These are phyloP conservation scores for Ophion obscuratus DNA, from an alignment of 2,888 invertebrate genomes.

Conservation along the genomic window DNA sequence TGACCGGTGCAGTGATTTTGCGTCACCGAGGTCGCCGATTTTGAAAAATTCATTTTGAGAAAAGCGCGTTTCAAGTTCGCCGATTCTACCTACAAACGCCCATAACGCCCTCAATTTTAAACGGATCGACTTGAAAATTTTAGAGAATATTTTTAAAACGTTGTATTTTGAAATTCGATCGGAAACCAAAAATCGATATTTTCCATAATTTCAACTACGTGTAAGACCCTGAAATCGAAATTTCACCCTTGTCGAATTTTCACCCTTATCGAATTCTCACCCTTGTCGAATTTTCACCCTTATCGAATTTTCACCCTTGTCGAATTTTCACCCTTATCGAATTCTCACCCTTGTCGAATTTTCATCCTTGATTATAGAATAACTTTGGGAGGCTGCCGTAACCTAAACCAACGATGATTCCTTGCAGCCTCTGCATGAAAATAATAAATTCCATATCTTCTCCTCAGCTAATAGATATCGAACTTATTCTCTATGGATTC, in stretches of 20 bases:
- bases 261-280: background rate
- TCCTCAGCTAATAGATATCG: constrained; percentile 24
- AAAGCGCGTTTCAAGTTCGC: too few relatives aligned
- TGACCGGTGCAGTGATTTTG: too few relatives aligned
- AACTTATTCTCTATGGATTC: constrained; percentile 33
- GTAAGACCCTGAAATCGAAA: background rate
- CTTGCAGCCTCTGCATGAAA: constrained; percentile 15
- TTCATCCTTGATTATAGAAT: background rate
- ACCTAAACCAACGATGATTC: constrained; percentile 5
- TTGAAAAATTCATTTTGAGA: too few relatives aligned
- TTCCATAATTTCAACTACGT: too few relatives aligned
- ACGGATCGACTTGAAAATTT: too few relatives aligned
- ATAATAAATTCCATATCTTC: constrained; percentile 29
- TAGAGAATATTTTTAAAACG: too few relatives aligned
- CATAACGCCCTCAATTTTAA: too few relatives aligned
- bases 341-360: background rate
- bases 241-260: constrained; percentile 4
- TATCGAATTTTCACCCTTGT: background rate
- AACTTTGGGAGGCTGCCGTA: background rate
- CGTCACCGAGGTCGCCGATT: too few relatives aligned
- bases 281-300: background rate
- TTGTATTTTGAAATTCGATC: too few relatives aligned
- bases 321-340: background rate
- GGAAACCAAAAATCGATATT: too few relatives aligned
- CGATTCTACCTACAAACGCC: too few relatives aligned